Percentiles rank a stretch among this genome's conserved stretches.
These are phyloP conservation scores for Elymnias hypermnestra DNA, from an alignment of 1,140 invertebrate species.

Conservation along the genomic window DNA sequence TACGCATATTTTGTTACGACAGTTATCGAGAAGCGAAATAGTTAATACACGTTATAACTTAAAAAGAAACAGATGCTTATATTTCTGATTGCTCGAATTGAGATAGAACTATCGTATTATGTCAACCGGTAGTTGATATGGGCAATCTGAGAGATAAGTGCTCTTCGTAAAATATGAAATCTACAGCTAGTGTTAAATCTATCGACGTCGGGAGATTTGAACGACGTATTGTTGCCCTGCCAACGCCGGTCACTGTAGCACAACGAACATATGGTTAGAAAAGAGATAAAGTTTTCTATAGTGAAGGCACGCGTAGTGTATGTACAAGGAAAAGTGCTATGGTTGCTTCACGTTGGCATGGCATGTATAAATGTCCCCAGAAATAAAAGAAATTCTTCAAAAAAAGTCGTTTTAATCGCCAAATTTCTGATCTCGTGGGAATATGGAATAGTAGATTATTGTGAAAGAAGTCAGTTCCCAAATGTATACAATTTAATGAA, in stretches of 20 bases:
- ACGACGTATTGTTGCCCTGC: neutral
- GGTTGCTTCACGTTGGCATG: slow-evolving; percentile 47
- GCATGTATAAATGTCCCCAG: slow-evolving; percentile 38
- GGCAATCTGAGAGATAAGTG: no score
- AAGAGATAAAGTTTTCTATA: neutral
- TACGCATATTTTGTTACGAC: no score
- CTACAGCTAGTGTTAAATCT: slow-evolving; percentile 32
- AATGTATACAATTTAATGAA: no score
- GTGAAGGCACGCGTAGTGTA: slow-evolving; percentile 57
- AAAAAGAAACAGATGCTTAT: no score
- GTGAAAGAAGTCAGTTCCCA: no score
- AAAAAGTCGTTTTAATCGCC: neutral
- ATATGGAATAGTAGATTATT: no score
- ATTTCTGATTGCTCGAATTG: no score
- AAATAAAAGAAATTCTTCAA: slow-evolving; percentile 13
- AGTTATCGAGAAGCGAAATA: no score
- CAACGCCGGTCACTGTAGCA: slow-evolving; percentile 45
- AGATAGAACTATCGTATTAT: no score
- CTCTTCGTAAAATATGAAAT: slow-evolving; percentile 18
- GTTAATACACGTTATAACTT: no score
- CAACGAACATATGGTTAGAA: slow-evolving; percentile 31
- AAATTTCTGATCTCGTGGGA: no score
- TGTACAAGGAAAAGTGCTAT: slow-evolving; percentile 46
- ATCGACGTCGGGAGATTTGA: slow-evolving; percentile 35
- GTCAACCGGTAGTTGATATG: no score